A percentile compares a stretch with the other conserved stretches of the same genome.
Conservation (phyloP, 2,888 invertebrate species). For the Leistus spinibarbis region DNA sequence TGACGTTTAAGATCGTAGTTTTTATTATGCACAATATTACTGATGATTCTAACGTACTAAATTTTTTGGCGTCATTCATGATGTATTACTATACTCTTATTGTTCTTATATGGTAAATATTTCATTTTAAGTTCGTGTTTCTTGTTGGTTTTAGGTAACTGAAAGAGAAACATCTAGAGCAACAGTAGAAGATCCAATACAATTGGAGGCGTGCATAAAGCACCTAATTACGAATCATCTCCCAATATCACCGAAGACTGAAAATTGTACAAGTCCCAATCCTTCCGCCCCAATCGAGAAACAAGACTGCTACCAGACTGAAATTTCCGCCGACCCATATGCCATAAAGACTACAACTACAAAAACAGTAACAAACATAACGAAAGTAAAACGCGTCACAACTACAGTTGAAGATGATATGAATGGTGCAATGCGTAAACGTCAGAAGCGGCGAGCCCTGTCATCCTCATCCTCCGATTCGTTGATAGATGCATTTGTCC, state of each 20-base stretch:
- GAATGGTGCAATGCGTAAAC: conserved; percentile 11
- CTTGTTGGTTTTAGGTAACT: conserved; percentile 20
- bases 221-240: conserved; percentile 66
- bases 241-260: conserved; percentile 55
- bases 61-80: no score
- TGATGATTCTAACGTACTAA: no score
- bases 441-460: conserved; percentile 22
- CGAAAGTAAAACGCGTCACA: conserved; percentile 18
- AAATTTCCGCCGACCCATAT: conserved; percentile 38
- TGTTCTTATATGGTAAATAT: conserved; percentile 3
- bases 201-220: conserved; percentile 74
- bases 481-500: background rate
- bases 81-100: no score
- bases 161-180: conserved; percentile 48
- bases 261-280: conserved; percentile 47
- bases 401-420: conserved; percentile 1
- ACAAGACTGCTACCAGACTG: conserved; percentile 51
- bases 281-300: conserved; percentile 48
- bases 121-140: background rate
- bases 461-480: conserved; percentile 13
- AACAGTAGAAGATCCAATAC: conserved; percentile 72
- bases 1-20: no score
- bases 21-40: no score
- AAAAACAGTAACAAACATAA: background rate
- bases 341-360: conserved; percentile 40